phyloP scores from a whole-genome alignment of 1,140 invertebrate genomes.

The Pantala flavescens region DNA sequence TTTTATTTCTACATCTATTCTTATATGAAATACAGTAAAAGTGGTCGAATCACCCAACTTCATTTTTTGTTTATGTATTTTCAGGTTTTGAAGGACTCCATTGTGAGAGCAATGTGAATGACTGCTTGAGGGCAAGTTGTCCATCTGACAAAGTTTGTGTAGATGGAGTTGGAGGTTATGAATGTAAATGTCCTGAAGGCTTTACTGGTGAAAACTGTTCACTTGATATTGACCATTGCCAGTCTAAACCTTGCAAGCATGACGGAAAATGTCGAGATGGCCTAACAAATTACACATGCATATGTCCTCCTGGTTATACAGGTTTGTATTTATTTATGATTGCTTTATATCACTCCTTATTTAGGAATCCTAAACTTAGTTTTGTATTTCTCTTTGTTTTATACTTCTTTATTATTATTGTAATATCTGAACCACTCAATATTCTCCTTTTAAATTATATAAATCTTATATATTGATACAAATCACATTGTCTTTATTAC shows the following conservation, averaged over 20 bases:
- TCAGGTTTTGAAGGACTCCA: slow-evolving; percentile 58
- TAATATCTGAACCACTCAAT: no score
- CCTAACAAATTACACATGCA: slow-evolving; percentile 43
- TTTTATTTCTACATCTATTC: no score
- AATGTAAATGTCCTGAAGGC: slow-evolving; percentile 68
- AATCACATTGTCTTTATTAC: no score
- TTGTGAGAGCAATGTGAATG: slow-evolving; percentile 68
- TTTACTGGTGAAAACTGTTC: slow-evolving; percentile 60
- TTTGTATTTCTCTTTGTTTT: no score
- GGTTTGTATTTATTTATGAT: slow-evolving; percentile 25
- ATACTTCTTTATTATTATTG: no score
- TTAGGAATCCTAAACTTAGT: no score
- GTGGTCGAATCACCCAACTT: no score
- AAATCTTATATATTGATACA: no score
- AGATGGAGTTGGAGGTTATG: slow-evolving; percentile 52
- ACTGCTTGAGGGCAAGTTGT: slow-evolving; percentile 57
- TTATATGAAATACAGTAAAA: no score
- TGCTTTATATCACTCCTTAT: no score
- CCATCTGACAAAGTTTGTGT: slow-evolving; percentile 50
- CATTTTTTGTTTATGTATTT: background rate
- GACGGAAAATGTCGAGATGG: slow-evolving; percentile 42
- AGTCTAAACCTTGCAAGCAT: slow-evolving; percentile 40
- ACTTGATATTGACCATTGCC: slow-evolving; percentile 27
- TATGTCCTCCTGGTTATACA: slow-evolving; percentile 41
- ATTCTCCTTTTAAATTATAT: no score